Conservation (phyloP, 2,797 vertebrate species). For the Periophthalmus magnuspinnatus region DNA sequence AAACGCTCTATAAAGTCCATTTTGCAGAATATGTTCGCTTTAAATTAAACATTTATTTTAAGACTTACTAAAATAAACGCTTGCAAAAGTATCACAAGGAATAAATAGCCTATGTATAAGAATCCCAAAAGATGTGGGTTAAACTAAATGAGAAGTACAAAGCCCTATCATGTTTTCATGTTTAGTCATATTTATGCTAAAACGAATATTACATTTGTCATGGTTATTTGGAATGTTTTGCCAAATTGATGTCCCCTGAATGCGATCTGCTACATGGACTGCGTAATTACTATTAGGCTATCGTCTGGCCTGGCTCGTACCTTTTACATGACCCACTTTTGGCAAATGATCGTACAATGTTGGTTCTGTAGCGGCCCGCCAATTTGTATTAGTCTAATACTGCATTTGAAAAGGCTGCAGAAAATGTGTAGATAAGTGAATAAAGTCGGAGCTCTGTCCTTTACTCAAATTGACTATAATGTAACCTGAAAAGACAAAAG, state of each 20-base stretch:
- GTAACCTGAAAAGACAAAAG: background rate
- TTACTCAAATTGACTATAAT: slow-evolving; percentile 2
- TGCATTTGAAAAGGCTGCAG: background rate
- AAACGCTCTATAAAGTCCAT: too few species aligned
- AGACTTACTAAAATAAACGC: too few species aligned
- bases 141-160: background rate
- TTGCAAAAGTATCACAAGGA: too few species aligned
- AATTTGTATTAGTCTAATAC: background rate
- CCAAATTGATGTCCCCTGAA: too few species aligned
- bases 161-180: background rate
- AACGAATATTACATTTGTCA: background rate
- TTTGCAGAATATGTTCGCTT: too few species aligned
- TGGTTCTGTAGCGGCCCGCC: background rate
- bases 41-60: too few species aligned
- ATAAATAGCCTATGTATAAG: too few species aligned
- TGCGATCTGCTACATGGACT: too few species aligned
- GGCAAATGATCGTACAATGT: background rate
- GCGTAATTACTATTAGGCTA: too few species aligned
- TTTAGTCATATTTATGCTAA: background rate
- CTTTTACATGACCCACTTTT: background rate
- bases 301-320: too few species aligned
- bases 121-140: too few species aligned
- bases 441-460: background rate
- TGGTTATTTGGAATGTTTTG: too few species aligned
- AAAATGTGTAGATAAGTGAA: background rate